Conservation (phyloP, 2,113 vertebrate species). For the Eubucco bourcierii region DNA sequence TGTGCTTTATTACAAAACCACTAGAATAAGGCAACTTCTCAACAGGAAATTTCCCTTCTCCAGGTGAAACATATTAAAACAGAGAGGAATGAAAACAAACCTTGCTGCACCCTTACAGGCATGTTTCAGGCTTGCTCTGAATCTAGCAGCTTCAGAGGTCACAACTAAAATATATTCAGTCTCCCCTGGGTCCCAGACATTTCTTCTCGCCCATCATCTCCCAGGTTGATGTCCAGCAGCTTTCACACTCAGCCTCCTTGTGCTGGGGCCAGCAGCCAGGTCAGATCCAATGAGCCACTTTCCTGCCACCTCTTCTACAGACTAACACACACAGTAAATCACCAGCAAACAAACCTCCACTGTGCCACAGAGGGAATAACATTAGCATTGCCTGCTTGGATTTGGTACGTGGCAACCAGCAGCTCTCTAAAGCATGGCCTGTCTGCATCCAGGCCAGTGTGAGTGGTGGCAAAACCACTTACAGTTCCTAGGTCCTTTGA, state of each 20-base stretch:
- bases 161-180: neutral
- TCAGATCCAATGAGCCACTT: neutral
- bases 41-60: neutral
- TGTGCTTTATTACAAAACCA: neutral
- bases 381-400: neutral
- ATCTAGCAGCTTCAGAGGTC: neutral
- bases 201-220: neutral
- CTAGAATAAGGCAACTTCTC: neutral
- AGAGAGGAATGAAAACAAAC: neutral
- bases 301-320: neutral
- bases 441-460: accelerated
- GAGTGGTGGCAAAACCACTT: accelerated
- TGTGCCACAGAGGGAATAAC: accelerated
- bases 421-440: neutral
- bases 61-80: neutral
- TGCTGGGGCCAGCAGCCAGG: accelerated
- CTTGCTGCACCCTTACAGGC: neutral
- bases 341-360: neutral
- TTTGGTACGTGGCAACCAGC: neutral
- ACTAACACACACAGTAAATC: neutral
- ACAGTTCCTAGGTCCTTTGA: neutral
- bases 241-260: neutral
- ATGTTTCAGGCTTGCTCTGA: neutral
- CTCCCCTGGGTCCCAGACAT: neutral
- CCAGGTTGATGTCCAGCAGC: neutral